These are phyloP conservation scores for Tichodroma muraria DNA, from an alignment of 2,113 vertebrate species.

Conservation along the genomic window DNA sequence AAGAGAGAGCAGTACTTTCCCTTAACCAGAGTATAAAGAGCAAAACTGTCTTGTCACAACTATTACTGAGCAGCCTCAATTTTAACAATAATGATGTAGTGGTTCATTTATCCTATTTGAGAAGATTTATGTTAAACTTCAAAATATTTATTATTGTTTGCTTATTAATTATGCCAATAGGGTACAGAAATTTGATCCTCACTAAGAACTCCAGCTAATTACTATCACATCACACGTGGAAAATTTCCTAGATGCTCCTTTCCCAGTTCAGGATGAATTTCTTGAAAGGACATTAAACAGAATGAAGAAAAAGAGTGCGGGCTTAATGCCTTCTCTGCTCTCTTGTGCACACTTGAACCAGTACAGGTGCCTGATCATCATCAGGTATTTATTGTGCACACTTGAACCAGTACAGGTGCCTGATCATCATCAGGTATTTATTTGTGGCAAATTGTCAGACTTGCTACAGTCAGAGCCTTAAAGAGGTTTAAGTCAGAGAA, in stretches of 20 bases:
- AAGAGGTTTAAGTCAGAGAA: not conserved
- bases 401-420: not conserved
- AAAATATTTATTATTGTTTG: not conserved
- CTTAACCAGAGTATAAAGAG: not conserved
- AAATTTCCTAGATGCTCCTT: not conserved
- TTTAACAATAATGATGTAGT: not conserved
- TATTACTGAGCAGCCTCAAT: accelerated
- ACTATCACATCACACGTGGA: not conserved
- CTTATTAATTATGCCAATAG: not conserved
- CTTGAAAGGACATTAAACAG: not conserved
- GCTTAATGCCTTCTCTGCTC: not conserved
- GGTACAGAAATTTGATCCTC: not conserved
- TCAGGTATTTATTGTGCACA: not conserved
- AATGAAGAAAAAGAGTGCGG: not conserved
- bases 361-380: not conserved
- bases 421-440: not conserved
- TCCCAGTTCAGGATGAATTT: not conserved
- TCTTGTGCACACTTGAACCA: not conserved
- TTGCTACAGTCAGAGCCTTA: not conserved
- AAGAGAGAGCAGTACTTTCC: not conserved
- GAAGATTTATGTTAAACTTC: not conserved
- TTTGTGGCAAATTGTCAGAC: not conserved
- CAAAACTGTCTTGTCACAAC: not conserved
- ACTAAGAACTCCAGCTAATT: not conserved
- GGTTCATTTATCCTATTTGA: not conserved